Evolutionary conservation across 2,113 vertebrate species (phyloP).

Genomic region (Entelurus aequoreus): DNA sequence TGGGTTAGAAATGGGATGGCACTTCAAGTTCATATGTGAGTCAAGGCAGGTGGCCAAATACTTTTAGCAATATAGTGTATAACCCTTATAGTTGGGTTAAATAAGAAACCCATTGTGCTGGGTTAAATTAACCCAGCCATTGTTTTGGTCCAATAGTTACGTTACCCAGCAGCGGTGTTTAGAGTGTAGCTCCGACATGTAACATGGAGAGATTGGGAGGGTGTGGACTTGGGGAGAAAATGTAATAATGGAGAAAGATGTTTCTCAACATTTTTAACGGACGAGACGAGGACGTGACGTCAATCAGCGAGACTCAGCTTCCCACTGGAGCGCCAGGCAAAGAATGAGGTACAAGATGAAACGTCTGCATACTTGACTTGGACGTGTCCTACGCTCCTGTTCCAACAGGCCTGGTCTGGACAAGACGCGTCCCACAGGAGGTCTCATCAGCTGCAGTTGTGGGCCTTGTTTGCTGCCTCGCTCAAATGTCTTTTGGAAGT

Average conservation of each 20-base stretch:
- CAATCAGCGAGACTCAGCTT: constrained; percentile 22
- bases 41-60: no score
- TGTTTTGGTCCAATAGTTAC: no score
- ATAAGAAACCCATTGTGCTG: no score
- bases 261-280: constrained; percentile 36
- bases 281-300: constrained; percentile 25
- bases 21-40: no score
- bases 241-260: constrained; percentile 1
- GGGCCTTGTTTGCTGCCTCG: constrained; percentile 45
- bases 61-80: no score
- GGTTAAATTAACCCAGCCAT: no score
- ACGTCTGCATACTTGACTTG: constrained; percentile 27
- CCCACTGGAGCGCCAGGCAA: constrained; percentile 2
- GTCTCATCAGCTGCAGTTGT: constrained; percentile 36
- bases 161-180: no score
- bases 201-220: constrained; percentile 28
- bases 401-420: constrained; percentile 41
- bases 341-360: not conserved
- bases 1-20: no score
- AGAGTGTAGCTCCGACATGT: not conserved
- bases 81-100: no score
- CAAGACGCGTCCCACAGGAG: constrained; percentile 44
- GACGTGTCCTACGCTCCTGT: constrained; percentile 28
- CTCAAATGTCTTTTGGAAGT: constrained; percentile 33
- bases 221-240: not conserved